phyloP scores from a whole-genome alignment of 2,888 invertebrate species.

The Agelastica alni region DNA sequence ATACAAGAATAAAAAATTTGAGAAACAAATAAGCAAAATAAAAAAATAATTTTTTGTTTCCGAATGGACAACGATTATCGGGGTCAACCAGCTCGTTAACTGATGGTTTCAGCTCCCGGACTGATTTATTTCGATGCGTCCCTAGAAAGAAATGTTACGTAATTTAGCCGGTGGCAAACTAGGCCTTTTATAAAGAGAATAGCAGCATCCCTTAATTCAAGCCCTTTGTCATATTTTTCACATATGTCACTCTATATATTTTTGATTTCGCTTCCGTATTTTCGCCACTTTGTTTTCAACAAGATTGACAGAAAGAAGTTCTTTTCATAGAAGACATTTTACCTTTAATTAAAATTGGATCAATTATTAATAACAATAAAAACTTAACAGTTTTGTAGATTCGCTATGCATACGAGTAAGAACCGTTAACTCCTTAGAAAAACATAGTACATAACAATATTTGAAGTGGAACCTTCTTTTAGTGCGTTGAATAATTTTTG shows the following conservation, averaged over 20 bases:
- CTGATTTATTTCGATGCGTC: conserved; percentile 8
- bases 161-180: conserved; percentile 21
- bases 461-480: too few relatives aligned
- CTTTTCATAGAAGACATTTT: conserved; percentile 6
- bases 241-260: conserved; percentile 21
- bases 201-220: conserved; percentile 20
- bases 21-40: not conserved
- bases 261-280: conserved; percentile 13
- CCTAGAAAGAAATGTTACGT: conserved; percentile 18
- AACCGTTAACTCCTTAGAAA: too few relatives aligned
- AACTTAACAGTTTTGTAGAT: too few relatives aligned
- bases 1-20: too few relatives aligned
- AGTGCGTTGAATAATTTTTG: too few relatives aligned
- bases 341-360: too few relatives aligned
- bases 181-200: conserved; percentile 24
- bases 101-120: conserved; percentile 5
- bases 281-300: conserved; percentile 10
- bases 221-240: conserved; percentile 22
- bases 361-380: too few relatives aligned
- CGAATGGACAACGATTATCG: too few relatives aligned
- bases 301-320: conserved; percentile 2
- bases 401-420: too few relatives aligned
- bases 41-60: not conserved
- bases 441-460: too few relatives aligned
- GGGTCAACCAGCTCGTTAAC: too few relatives aligned